Evolutionary conservation across 1,140 invertebrate genomes (phyloP).

Genomic region (Sesamia nonagrioides): DNA sequence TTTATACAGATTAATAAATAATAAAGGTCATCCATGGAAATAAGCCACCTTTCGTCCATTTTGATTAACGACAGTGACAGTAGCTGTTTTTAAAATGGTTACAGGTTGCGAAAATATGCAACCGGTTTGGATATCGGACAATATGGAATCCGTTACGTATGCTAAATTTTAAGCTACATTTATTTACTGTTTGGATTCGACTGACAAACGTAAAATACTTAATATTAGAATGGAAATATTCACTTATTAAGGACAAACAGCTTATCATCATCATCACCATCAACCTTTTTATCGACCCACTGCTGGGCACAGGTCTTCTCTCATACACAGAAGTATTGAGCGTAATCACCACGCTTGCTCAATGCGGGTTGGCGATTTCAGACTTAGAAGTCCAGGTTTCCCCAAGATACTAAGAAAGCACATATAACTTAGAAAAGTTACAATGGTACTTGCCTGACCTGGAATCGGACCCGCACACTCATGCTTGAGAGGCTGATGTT

Average conservation of each 20-base stretch:
- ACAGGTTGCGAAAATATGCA: not conserved
- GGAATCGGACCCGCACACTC: too few species aligned
- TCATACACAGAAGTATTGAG: too few species aligned
- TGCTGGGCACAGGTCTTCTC: too few species aligned
- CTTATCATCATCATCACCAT: too few species aligned
- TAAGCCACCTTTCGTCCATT: not conserved
- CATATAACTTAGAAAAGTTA: too few species aligned
- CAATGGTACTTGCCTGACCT: too few species aligned
- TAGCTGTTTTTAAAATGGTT: constrained; percentile 9
- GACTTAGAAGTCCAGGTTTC: too few species aligned
- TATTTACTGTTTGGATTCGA: constrained; percentile 7
- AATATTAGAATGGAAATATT: not conserved
- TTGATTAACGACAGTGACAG: constrained; percentile 15
- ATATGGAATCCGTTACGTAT: constrained; percentile 23
- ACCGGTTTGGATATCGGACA: constrained; percentile 23
- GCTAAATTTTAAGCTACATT: constrained; percentile 23
- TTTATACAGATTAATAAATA: constrained; percentile 15
- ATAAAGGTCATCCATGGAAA: constrained; percentile 14
- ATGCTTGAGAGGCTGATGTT: too few species aligned
- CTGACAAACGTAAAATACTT: not conserved
- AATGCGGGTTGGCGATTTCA: too few species aligned
- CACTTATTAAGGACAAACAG: not conserved
- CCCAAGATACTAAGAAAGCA: too few species aligned
- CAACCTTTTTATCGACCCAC: too few species aligned
- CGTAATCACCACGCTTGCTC: too few species aligned